Evolutionary conservation across 2,888 invertebrate species (phyloP).

Genomic region (Lasius platythorax): DNA sequence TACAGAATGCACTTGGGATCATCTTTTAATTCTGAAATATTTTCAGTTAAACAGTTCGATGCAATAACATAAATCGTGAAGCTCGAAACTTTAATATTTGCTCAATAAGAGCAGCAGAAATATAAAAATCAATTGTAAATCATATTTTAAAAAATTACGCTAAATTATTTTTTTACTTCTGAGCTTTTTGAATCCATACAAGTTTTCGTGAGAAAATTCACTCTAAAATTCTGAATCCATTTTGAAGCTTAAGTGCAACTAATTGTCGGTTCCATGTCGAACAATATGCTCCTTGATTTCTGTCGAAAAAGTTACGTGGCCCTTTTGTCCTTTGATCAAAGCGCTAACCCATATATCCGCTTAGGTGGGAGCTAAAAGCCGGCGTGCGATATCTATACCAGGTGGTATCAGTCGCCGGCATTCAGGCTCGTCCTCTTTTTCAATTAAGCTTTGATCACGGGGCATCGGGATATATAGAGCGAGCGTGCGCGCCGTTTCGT

Average conservation of each 20-base stretch:
- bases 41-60: neutral
- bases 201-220: neutral
- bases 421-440: conserved; percentile 75
- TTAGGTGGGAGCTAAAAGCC: conserved; percentile 61
- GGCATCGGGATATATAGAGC: conserved; percentile 65
- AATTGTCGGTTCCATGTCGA: conserved; percentile 16
- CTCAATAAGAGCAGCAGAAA: neutral
- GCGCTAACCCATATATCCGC: conserved; percentile 49
- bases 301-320: neutral
- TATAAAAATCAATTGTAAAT: neutral
- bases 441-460: conserved; percentile 81
- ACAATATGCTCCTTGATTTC: conserved; percentile 42
- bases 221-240: neutral
- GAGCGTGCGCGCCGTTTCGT: conserved; percentile 61
- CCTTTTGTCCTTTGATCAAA: conserved; percentile 49
- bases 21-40: neutral
- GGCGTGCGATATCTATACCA: conserved; percentile 72
- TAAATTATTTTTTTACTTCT: neutral
- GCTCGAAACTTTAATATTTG: neutral
- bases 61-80: neutral
- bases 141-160: neutral
- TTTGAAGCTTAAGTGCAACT: neutral
- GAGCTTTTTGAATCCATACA: neutral
- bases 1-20: neutral
- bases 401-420: conserved; percentile 74